phyloP scores from a whole-genome alignment of 2,113 vertebrate genomes.

The Uria lomvia region DNA sequence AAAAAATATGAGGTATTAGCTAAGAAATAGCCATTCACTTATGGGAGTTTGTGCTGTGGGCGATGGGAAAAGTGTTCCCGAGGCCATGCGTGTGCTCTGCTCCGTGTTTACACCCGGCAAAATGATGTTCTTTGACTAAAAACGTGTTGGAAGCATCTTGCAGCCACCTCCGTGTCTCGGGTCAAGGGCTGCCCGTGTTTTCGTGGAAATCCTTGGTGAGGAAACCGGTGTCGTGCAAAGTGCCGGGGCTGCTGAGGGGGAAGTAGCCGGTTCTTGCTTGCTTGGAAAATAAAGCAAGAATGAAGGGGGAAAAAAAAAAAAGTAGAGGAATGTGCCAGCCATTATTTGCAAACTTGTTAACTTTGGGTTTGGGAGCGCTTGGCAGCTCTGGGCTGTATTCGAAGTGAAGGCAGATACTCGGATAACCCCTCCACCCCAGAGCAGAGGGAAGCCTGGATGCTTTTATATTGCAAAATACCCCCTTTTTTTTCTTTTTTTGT shows the following conservation, averaged over 20 bases:
- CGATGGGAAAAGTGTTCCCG: not conserved
- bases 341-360: not conserved
- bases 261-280: not conserved
- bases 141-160: not conserved
- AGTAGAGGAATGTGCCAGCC: not conserved
- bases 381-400: not conserved
- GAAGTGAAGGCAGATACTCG: not conserved
- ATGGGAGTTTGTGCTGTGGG: fast-evolving
- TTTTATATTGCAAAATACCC: not conserved
- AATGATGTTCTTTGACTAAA: no score
- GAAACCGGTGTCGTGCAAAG: not conserved
- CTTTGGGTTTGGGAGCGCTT: not conserved
- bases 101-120: fast-evolving
- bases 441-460: not conserved
- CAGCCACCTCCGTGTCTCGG: not conserved
- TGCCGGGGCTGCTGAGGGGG: not conserved
- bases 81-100: not conserved
- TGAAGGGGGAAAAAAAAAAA: not conserved
- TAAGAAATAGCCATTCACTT: fast-evolving
- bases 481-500: not conserved
- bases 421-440: not conserved
- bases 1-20: not conserved
- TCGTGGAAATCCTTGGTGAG: not conserved
- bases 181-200: not conserved
- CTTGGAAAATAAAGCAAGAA: not conserved